Conservation (phyloP, 2,797 vertebrate genomes). For the Erethizon dorsatum region DNA sequence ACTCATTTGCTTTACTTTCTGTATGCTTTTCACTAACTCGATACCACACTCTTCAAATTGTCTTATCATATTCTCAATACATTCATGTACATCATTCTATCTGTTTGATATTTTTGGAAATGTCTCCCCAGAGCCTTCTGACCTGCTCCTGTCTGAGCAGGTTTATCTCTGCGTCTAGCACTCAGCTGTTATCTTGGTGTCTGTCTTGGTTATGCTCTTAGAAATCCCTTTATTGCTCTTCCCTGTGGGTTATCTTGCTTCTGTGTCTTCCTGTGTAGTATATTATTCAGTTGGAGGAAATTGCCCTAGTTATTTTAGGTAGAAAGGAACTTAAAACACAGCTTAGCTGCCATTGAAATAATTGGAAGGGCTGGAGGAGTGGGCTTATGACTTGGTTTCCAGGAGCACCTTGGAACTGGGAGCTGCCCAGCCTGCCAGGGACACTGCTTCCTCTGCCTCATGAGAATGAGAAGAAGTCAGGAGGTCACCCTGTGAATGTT, state of each 20-base stretch:
- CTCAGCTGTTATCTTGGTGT: background rate
- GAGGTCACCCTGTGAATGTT: background rate
- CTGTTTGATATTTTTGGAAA: background rate
- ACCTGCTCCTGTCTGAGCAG: background rate
- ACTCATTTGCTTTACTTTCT: slow-evolving; percentile 3
- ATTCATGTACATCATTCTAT: background rate
- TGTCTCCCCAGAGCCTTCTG: background rate
- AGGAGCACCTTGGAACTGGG: background rate
- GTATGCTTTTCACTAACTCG: background rate
- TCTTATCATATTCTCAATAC: background rate
- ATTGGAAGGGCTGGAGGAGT: background rate
- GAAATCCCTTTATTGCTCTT: background rate
- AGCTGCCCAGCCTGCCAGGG: background rate
- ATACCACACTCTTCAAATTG: background rate
- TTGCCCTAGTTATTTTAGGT: background rate
- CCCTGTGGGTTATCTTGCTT: background rate
- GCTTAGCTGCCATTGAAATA: background rate
- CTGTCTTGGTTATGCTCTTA: background rate
- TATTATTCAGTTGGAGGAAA: background rate
- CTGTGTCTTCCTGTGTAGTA: background rate
- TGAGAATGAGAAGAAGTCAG: background rate
- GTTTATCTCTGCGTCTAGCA: background rate
- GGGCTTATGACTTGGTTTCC: background rate
- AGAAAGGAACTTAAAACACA: slow-evolving; percentile 17
- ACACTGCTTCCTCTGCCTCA: background rate